Evolutionary conservation across 2,888 invertebrate genomes (phyloP), one percentile per base, ranked within the genome.

Genomic region (Anoncus sp.): DNA sequence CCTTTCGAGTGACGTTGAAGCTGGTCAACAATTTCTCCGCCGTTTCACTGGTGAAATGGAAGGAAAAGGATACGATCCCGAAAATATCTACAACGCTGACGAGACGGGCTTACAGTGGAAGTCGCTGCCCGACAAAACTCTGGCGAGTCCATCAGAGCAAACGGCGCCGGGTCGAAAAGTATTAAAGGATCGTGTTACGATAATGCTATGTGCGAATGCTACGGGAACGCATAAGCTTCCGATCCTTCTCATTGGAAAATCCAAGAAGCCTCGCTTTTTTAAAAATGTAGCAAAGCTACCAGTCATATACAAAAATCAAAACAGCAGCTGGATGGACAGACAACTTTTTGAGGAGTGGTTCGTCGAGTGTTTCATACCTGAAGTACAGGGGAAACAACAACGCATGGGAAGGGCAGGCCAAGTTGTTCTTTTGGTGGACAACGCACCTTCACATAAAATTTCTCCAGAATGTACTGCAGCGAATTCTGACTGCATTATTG

Each of bases 241-340:
- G 35, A 67, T 85, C 73, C 74, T 86, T 57, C 63, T 86, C 16
- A 81, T 87, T 62, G 84, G 84, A 7, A 86, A 86, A 79, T 74
- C 83, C 45, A 82, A 81, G 75, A 85, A 82, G 22, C 82, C 85
- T 38, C 65, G 82, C 22, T 81, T 79, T 59, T 85, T 83, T 67
- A 82, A 81, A 77, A 75, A 79, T 62, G 63, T 81, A 14, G 74
- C 51, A 9, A 63, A 24, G 35, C 66, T 80, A 53, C 80, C 81
- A 22, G 62, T 82, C 20, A 62, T 60, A 18, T 82, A 81, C 51
- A 74, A 74, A 63, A 45, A 62, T 53, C 81, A 81, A 63, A 75
- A 79, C 51, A 84, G 60, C 40, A 82, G 83, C 10, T 85, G 85
- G 83, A 85, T 85, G 85, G 81, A 74, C 72, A 63, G 60, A 10